phyloP scores from a whole-genome alignment of 2,113 vertebrate species.

The Chaetorhynchus papuensis region DNA sequence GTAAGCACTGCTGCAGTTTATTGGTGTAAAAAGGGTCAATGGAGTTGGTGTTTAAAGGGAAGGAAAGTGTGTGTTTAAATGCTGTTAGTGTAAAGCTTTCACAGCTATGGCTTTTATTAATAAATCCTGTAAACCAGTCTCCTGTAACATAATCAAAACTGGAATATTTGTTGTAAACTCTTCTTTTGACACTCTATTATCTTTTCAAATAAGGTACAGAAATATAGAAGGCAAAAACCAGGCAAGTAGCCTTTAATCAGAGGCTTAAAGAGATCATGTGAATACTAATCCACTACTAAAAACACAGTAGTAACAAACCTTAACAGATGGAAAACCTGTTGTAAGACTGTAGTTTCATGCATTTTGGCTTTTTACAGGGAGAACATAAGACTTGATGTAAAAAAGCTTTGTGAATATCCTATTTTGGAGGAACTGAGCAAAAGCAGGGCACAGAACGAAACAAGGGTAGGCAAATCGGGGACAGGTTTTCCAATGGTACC shows the following conservation, averaged over 20 bases:
- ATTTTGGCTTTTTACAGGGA: conserved; percentile 48
- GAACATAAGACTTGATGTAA: conserved; percentile 3
- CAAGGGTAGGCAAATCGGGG: background rate
- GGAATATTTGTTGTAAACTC: conserved; percentile 47
- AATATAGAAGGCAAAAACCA: conserved; percentile 69
- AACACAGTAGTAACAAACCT: conserved; percentile 38
- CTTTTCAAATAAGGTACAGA: conserved; percentile 73
- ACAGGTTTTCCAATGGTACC: background rate
- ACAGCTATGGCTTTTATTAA: background rate
- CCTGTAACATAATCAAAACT: conserved; percentile 17
- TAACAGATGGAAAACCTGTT: conserved; percentile 40
- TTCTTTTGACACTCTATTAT: conserved; percentile 66
- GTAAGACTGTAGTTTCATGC: conserved; percentile 13
- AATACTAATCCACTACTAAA: conserved; percentile 70
- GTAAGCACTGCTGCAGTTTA: conserved; percentile 58
- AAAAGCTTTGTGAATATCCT: conserved; percentile 23
- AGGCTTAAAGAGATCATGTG: conserved; percentile 54
- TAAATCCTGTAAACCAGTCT: conserved; percentile 41
- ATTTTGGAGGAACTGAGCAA: conserved; percentile 44
- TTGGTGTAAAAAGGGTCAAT: background rate
- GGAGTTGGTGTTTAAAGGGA: background rate
- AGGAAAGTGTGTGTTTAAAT: background rate
- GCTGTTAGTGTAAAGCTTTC: background rate
- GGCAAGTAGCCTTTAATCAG: conserved; percentile 67
- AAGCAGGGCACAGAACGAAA: background rate